Conservation (phyloP, 2,797 vertebrate species). For the Rhodeus uyekii region DNA sequence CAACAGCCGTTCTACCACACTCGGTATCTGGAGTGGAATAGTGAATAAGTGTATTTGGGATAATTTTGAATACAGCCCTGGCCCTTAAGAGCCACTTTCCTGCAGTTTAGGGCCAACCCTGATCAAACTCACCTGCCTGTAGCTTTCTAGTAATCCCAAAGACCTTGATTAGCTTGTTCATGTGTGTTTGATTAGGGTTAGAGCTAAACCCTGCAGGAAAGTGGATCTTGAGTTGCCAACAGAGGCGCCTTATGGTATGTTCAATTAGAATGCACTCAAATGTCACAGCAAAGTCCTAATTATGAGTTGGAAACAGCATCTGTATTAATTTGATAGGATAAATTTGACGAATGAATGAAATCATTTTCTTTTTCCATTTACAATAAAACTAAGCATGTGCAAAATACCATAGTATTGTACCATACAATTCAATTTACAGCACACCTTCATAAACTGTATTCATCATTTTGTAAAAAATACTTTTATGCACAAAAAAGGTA, state of each 20-base stretch:
- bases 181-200: background rate
- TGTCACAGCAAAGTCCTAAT: background rate
- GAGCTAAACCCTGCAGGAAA: background rate
- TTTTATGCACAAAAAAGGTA: too few species aligned
- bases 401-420: too few species aligned
- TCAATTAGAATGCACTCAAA: background rate
- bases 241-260: background rate
- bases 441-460: too few species aligned
- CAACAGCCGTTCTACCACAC: too few species aligned
- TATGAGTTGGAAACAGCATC: too few species aligned
- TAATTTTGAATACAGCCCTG: accelerated
- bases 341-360: too few species aligned
- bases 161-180: background rate
- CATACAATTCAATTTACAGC: too few species aligned
- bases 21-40: background rate
- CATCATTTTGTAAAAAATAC: too few species aligned
- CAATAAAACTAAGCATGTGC: too few species aligned
- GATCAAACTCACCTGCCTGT: background rate
- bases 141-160: background rate
- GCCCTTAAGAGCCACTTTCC: background rate
- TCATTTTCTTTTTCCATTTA: too few species aligned
- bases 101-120: background rate
- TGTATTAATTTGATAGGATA: too few species aligned
- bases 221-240: background rate
- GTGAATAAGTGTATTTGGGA: background rate